Conservation (phyloP, 2,888 invertebrate genomes). For the Spodoptera exigua region DNA sequence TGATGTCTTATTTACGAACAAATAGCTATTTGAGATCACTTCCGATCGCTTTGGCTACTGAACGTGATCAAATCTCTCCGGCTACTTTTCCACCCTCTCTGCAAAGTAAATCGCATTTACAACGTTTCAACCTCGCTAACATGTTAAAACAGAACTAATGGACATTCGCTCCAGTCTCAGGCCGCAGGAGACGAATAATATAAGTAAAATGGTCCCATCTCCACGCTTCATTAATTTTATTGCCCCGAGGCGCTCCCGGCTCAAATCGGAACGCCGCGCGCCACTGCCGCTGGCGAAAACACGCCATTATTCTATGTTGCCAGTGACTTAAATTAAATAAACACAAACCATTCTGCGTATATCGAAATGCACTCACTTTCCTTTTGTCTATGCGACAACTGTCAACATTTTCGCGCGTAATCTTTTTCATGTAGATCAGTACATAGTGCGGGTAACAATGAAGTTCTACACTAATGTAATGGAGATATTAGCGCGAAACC, state of each 20-base stretch:
- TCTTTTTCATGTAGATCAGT: conserved; percentile 75
- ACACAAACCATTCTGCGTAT: conserved; percentile 84
- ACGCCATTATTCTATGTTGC: conserved; percentile 85
- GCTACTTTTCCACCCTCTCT: conserved; percentile 87
- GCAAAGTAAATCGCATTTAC: conserved; percentile 88
- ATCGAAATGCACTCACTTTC: conserved; percentile 78
- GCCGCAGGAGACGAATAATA: conserved; percentile 89
- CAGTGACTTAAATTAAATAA: conserved; percentile 88
- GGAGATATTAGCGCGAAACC: conserved; percentile 87
- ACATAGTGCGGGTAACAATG: conserved; percentile 72
- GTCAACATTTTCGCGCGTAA: conserved; percentile 84
- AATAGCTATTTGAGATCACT: conserved; percentile 71
- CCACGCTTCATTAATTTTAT: conserved; percentile 89
- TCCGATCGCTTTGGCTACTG: conserved; percentile 80
- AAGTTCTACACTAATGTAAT: conserved; percentile 82
- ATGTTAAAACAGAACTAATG: conserved; percentile 90
- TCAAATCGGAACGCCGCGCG: conserved; percentile 75
- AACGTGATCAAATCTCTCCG: conserved; percentile 81
- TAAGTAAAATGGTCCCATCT: conserved; percentile 90
- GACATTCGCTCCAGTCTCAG: conserved; percentile 89
- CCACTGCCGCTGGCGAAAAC: conserved; percentile 84
- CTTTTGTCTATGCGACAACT: conserved; percentile 85
- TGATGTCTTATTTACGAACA: conserved; percentile 45
- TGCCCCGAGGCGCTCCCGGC: conserved; percentile 86
- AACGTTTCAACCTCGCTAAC: conserved; percentile 89